Percentiles rank a stretch among this genome's conserved stretches.
Conservation (phyloP, 2,888 invertebrate species). For the Lagria hirta region DNA sequence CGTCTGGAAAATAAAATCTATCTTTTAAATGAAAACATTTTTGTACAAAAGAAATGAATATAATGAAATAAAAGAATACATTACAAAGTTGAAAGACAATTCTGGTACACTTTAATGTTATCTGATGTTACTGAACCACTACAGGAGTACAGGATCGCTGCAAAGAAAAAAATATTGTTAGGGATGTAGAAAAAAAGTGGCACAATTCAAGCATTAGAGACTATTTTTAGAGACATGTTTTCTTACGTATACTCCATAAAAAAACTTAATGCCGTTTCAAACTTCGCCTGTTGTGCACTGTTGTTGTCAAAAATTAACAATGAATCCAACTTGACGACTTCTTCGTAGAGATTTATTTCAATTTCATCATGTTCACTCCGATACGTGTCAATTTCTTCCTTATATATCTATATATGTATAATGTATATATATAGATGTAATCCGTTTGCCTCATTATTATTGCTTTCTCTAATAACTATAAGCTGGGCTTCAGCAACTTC, state of each 20-base stretch:
- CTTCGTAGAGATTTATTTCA: slow-evolving; percentile 10
- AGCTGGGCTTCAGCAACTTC: slow-evolving; percentile 9
- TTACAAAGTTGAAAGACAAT: slow-evolving; percentile 15
- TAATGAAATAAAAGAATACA: slow-evolving; percentile 13
- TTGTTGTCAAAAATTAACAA: slow-evolving; percentile 16
- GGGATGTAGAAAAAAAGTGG: slow-evolving; percentile 13
- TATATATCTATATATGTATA: too few species aligned
- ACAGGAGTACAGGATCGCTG: slow-evolving; percentile 14
- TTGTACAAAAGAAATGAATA: slow-evolving; percentile 13
- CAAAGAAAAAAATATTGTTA: slow-evolving; percentile 13
- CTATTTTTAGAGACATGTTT: slow-evolving; percentile 13
- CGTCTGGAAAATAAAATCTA: too few species aligned
- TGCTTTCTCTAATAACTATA: slow-evolving; percentile 13
- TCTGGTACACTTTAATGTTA: slow-evolving; percentile 13
- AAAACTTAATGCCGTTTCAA: slow-evolving; percentile 12
- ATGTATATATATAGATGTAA: neutral
- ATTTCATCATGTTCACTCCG: slow-evolving; percentile 11
- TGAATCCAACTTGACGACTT: slow-evolving; percentile 8
- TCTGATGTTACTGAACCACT: slow-evolving; percentile 18
- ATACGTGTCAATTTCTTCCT: slow-evolving; percentile 14
- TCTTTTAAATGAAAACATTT: too few species aligned
- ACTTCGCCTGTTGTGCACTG: slow-evolving; percentile 8
- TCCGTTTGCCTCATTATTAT: slow-evolving; percentile 7
- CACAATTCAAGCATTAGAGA: slow-evolving; percentile 11
- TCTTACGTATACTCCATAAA: slow-evolving; percentile 15